Percentiles rank a stretch among this genome's conserved stretches.
Conservation (phyloP, 2,797 vertebrate species). For the Gallinago nigripennis region DNA sequence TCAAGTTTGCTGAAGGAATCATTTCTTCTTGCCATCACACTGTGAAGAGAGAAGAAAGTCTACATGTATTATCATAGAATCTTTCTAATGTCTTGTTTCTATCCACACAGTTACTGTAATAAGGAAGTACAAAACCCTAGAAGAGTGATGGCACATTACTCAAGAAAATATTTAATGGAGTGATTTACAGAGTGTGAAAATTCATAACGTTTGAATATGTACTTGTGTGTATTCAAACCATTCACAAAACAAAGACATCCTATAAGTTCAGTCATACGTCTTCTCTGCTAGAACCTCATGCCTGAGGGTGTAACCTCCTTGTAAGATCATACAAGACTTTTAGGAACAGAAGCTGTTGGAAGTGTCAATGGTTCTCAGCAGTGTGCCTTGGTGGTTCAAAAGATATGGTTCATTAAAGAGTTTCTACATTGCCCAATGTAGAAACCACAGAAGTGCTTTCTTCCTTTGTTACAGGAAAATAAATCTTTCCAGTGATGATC, state of each 20-base stretch:
- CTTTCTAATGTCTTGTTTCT: background rate
- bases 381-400: background rate
- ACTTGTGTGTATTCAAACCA: background rate
- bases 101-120: background rate
- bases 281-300: background rate
- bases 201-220: background rate
- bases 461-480: background rate
- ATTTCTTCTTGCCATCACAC: background rate
- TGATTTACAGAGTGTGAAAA: background rate
- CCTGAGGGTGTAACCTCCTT: fast-evolving
- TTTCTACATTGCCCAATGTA: background rate
- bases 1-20: background rate
- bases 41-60: background rate
- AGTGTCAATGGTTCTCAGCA: background rate
- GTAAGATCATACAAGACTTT: background rate
- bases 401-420: background rate
- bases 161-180: background rate
- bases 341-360: background rate
- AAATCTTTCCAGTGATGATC: background rate
- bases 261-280: background rate
- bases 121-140: background rate
- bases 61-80: background rate
- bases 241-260: background rate
- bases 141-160: background rate
- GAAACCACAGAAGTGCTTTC: background rate